phyloP scores from a whole-genome alignment of 1,140 invertebrate species.

The Cheumatopsyche charites region DNA sequence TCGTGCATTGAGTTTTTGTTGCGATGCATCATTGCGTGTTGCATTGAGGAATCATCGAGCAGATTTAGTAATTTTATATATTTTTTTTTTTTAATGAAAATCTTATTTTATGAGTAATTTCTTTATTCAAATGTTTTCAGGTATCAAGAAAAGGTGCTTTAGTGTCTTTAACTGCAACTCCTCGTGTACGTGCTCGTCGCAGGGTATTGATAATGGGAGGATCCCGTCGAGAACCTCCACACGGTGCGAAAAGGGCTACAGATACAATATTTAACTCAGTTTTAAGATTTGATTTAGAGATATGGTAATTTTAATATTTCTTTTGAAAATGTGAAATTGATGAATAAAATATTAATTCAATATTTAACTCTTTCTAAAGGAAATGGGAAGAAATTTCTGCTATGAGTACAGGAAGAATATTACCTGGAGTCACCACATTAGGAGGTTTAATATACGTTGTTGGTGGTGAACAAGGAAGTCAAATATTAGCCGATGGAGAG shows the following conservation, averaged over 20 bases:
- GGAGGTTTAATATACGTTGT: constrained; percentile 90
- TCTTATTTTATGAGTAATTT: background rate
- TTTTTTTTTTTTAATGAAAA: background rate
- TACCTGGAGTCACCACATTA: constrained; percentile 88
- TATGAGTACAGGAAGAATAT: constrained; percentile 86
- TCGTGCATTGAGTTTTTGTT: constrained; percentile 78
- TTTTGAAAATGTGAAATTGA: background rate
- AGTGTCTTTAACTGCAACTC: constrained; percentile 76
- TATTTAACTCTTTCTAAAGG: constrained; percentile 57
- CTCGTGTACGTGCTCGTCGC: constrained; percentile 82
- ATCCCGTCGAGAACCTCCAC: constrained; percentile 80
- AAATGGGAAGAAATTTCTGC: constrained; percentile 80
- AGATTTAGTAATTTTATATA: constrained; percentile 69
- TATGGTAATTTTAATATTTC: constrained; percentile 59
- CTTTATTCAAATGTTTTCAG: constrained; percentile 26
- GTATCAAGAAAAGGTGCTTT: constrained; percentile 74
- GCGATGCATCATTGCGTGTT: constrained; percentile 80
- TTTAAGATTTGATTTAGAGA: constrained; percentile 80
- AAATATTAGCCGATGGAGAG: constrained; percentile 90
- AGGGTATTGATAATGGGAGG: constrained; percentile 91
- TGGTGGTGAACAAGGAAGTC: constrained; percentile 88
- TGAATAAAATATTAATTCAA: constrained; percentile 1
- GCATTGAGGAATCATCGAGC: constrained; percentile 81
- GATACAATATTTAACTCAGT: constrained; percentile 81
- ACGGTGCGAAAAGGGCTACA: constrained; percentile 62